Evolutionary conservation across 2,797 vertebrate species (phyloP).

Genomic region (Pipistrellus pipistrellus): DNA sequence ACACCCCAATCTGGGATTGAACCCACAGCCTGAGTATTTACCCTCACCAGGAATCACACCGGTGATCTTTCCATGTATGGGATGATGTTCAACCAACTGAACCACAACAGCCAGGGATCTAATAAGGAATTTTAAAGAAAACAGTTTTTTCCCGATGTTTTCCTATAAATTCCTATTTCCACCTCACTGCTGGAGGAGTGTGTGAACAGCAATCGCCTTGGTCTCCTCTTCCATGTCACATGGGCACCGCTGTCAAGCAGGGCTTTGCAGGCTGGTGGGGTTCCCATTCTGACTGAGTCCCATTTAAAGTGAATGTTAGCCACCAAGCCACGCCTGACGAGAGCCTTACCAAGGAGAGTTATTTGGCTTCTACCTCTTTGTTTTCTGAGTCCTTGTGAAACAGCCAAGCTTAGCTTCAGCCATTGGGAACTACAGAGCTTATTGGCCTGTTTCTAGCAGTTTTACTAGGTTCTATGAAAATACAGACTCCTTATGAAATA

Average conservation of each 20-base stretch:
- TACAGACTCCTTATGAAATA: background rate
- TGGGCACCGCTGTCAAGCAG: rapidly evolving
- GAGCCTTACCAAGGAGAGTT: background rate
- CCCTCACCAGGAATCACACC: background rate
- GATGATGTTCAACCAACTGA: background rate
- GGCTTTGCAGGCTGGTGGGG: background rate
- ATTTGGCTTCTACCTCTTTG: background rate
- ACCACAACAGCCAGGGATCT: background rate
- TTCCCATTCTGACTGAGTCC: background rate
- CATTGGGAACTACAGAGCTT: background rate
- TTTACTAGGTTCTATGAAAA: background rate
- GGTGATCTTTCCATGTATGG: background rate
- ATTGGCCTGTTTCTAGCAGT: background rate
- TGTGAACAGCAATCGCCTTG: background rate
- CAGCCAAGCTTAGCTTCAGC: background rate
- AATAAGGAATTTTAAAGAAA: slow-evolving; percentile 14
- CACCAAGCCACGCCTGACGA: background rate
- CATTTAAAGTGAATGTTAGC: background rate
- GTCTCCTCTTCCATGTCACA: background rate
- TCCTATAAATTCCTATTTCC: background rate
- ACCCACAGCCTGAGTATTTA: background rate
- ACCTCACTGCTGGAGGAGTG: background rate
- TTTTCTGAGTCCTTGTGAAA: slow-evolving; percentile 5
- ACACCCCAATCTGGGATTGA: background rate
- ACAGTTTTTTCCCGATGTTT: background rate